phyloP scores from a whole-genome alignment of 2,797 vertebrate genomes.

The Fratercula arctica region DNA sequence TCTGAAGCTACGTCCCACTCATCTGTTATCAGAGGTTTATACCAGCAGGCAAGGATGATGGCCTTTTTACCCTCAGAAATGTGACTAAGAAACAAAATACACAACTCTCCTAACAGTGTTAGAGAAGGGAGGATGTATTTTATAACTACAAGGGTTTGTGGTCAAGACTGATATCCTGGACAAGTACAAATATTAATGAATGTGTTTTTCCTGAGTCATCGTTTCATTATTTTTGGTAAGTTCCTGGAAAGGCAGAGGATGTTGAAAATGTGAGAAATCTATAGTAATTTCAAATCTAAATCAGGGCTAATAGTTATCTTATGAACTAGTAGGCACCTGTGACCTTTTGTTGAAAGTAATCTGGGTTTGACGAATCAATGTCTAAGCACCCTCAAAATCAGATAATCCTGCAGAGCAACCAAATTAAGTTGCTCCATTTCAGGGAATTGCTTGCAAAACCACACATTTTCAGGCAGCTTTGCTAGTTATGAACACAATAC shows the following conservation, averaged over 20 bases:
- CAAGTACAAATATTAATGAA: not conserved
- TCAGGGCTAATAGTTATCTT: not conserved
- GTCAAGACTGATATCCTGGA: not conserved
- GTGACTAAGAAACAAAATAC: not conserved
- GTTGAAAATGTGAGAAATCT: slow-evolving; percentile 3
- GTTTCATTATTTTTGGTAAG: not conserved
- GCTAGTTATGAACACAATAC: not conserved
- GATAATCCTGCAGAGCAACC: not conserved
- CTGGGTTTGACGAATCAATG: not conserved
- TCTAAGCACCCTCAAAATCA: not conserved
- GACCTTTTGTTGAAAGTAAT: not conserved
- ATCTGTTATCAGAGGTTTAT: not conserved
- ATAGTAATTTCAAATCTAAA: not conserved
- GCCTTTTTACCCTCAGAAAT: not conserved
- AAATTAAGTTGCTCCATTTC: not conserved
- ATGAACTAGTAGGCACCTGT: not conserved
- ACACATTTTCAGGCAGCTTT: not conserved
- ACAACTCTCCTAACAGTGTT: not conserved
- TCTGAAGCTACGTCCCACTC: not conserved
- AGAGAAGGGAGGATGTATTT: not conserved
- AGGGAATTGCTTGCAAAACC: not conserved
- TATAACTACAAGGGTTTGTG: not conserved
- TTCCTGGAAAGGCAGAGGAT: not conserved
- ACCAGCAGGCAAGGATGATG: not conserved
- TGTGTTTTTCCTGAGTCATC: not conserved